These are phyloP conservation scores for Drosophila nr. perissopoda DNA, from an alignment of 2,888 invertebrate genomes.

Conservation along the genomic window DNA sequence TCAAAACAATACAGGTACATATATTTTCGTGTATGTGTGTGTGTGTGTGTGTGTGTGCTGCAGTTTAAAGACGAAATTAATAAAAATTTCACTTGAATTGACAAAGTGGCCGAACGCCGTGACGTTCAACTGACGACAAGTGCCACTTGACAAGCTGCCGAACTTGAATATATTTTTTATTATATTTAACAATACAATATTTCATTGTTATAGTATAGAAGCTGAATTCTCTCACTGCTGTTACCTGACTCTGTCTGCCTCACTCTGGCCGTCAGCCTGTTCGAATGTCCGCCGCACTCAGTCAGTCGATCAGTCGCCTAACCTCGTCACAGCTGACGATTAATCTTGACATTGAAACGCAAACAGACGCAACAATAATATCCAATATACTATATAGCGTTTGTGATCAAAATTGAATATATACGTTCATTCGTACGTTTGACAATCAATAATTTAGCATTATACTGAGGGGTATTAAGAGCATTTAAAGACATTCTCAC, in stretches of 20 bases:
- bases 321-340: slow-evolving; percentile 80
- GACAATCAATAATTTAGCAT: slow-evolving; percentile 67
- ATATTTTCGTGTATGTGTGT: slow-evolving; percentile 12
- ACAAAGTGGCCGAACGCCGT: slow-evolving; percentile 81
- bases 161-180: slow-evolving; percentile 68
- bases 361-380: slow-evolving; percentile 40
- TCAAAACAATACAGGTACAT: slow-evolving; percentile 25
- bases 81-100: slow-evolving; percentile 83
- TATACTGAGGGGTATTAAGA: slow-evolving; percentile 29
- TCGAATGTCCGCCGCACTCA: slow-evolving; percentile 10
- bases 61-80: slow-evolving; percentile 79
- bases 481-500: slow-evolving; percentile 57
- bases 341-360: slow-evolving; percentile 79
- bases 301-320: slow-evolving; percentile 50
- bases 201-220: slow-evolving; percentile 75
- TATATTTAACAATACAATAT: slow-evolving; percentile 63
- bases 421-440: slow-evolving; percentile 45
- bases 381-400: slow-evolving; percentile 22
- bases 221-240: slow-evolving; percentile 49
- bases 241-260: slow-evolving; percentile 49
- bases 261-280: slow-evolving; percentile 18
- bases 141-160: slow-evolving; percentile 82
- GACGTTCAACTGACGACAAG: slow-evolving; percentile 81
- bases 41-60: slow-evolving; percentile 45
- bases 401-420: slow-evolving; percentile 25